Conservation (phyloP, 2,113 vertebrate genomes). For the Ranitomeya variabilis region DNA sequence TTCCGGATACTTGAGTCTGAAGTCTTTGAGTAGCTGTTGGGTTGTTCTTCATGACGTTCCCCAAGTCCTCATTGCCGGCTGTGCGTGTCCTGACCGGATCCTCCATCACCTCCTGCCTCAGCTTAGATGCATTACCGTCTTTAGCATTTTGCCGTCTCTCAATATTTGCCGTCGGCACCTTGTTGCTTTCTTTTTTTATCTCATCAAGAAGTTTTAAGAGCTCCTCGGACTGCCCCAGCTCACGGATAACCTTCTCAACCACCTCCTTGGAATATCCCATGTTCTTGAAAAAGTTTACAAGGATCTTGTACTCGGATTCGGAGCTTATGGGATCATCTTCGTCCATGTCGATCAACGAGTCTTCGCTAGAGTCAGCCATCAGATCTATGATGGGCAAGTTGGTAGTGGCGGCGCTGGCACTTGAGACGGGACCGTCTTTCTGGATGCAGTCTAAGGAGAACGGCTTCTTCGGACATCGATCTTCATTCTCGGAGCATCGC, state of each 20-base stretch:
- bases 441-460: constrained; percentile 83
- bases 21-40: not conserved
- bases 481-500: constrained; percentile 87
- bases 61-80: not conserved
- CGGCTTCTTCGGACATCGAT: constrained; percentile 89
- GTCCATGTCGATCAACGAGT: constrained; percentile 67
- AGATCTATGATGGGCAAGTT: constrained; percentile 63
- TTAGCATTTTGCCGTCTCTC: constrained; percentile 44
- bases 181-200: constrained; percentile 85
- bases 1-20: constrained; percentile 17
- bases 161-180: not conserved
- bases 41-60: too few relatives aligned
- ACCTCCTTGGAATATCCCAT: constrained; percentile 94
- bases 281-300: constrained; percentile 96
- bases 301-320: constrained; percentile 91
- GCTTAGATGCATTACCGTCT: constrained; percentile 48
- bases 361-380: constrained; percentile 59
- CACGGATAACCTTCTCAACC: constrained; percentile 88
- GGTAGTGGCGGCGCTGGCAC: constrained; percentile 37
- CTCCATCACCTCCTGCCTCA: not conserved
- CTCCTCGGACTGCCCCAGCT: constrained; percentile 84
- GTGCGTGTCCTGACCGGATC: not conserved
- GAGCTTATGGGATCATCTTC: constrained; percentile 79
- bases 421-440: constrained; percentile 48
- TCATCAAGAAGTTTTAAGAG: constrained; percentile 87